Conservation (phyloP, 2,113 vertebrate genomes). For the Pampusana beccarii region DNA sequence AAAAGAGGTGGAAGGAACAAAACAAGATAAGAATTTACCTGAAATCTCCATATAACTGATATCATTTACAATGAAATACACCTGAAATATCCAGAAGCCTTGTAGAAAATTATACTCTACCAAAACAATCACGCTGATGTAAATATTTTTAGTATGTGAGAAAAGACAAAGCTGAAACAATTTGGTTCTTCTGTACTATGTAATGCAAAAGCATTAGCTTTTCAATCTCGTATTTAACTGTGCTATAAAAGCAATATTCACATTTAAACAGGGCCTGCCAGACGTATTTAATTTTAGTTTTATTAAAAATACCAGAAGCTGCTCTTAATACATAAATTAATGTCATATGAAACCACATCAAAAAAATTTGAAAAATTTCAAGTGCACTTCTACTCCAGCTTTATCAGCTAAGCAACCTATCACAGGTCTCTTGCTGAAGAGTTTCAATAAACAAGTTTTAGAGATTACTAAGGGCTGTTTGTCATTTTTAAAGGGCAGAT, state of each 20-base stretch:
- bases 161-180: not conserved
- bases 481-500: not conserved
- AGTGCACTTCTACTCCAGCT: not conserved
- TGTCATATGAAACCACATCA: not conserved
- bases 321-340: conserved; percentile 3
- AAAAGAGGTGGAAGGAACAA: not conserved
- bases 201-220: not conserved
- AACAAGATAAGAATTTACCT: not conserved
- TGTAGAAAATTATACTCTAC: not conserved
- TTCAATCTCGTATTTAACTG: not conserved
- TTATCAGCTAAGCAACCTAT: not conserved
- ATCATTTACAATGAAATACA: not conserved
- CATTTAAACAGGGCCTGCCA: not conserved
- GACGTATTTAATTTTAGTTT: conserved; percentile 1
- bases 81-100: not conserved
- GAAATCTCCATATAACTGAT: not conserved
- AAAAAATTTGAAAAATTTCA: conserved; percentile 5
- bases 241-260: not conserved
- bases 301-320: conserved; percentile 26
- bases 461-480: not conserved
- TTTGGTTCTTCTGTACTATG: not conserved
- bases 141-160: conserved; percentile 11
- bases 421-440: not conserved
- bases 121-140: not conserved
- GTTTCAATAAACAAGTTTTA: not conserved